Conservation (phyloP, 2,888 invertebrate genomes). For the Protodeltote pygarga region DNA sequence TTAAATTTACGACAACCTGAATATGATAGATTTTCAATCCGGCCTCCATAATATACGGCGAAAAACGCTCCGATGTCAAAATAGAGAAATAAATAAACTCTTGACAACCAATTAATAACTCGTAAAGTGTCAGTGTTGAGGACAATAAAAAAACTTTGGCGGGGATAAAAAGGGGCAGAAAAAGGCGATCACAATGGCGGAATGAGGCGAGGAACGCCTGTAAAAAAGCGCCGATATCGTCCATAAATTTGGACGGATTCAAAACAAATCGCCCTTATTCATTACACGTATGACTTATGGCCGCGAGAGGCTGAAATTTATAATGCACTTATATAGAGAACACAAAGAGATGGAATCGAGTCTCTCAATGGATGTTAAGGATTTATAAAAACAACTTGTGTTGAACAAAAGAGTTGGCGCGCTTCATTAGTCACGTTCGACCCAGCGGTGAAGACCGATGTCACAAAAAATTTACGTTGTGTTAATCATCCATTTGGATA, state of each 20-base stretch:
- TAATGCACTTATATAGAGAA: slow-evolving; percentile 78
- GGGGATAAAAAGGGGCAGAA: slow-evolving; percentile 79
- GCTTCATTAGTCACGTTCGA: slow-evolving; percentile 82
- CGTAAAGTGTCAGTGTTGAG: slow-evolving; percentile 85
- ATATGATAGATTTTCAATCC: slow-evolving; percentile 88
- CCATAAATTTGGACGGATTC: slow-evolving; percentile 85
- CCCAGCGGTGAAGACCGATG: slow-evolving; percentile 54
- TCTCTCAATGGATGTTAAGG: slow-evolving; percentile 58
- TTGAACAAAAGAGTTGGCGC: slow-evolving; percentile 64
- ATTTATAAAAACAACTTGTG: slow-evolving; percentile 67
- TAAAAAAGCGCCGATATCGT: slow-evolving; percentile 81
- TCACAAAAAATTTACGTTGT: slow-evolving; percentile 55
- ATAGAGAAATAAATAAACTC: slow-evolving; percentile 86
- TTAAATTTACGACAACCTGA: slow-evolving; percentile 86
- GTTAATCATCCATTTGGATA: slow-evolving; percentile 51
- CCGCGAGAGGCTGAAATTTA: slow-evolving; percentile 72
- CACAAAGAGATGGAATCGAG: slow-evolving; percentile 71
- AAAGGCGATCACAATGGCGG: slow-evolving; percentile 82
- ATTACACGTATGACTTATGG: slow-evolving; percentile 86
- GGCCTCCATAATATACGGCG: slow-evolving; percentile 79
- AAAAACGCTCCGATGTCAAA: slow-evolving; percentile 83
- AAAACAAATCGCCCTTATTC: slow-evolving; percentile 88
- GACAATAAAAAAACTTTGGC: slow-evolving; percentile 78
- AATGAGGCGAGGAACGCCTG: slow-evolving; percentile 81
- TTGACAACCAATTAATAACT: slow-evolving; percentile 87